Base-by-base conservation (phyloP, 2,888 invertebrate genomes). In the Zhuqinia jingwanae region DNA sequence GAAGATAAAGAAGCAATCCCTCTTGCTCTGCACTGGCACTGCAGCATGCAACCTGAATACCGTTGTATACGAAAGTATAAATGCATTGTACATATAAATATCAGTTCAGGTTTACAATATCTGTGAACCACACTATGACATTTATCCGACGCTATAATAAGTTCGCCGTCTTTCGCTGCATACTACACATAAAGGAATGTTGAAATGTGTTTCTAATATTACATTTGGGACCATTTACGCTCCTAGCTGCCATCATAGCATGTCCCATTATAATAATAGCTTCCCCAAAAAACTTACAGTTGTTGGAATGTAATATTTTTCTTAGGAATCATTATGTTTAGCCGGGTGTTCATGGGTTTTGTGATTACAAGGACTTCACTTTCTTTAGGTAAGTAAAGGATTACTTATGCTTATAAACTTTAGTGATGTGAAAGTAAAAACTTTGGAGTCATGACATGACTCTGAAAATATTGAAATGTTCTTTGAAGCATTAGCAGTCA, bases 181-280 rank as follows among this genome's bases (percentile, higher is more conserved):
- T n/a, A n/a, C n/a, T n/a, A 60, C 11, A 53, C n/a, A n/a, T 0
- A 36, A 56, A 1, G 56, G 42, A 20, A 20, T 42, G 20, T 45
- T 45, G 13, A 17, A 10, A 11, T 20, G 45, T 22, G 45, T 68
- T 45, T 45, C 68, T 11, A 45, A 68, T 15, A 68, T 47, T 56
- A 70, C 82, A 47, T 82, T 50, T 36, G 82, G 75, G 82, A 82
- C 53, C 60, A 82, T 82, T 82, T 73, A 81, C 73, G 22, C 70
- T 42, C n/a, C n/a, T n/a, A n/a, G n/a, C n/a, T n/a, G 58, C 27
- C 22, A 73, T 81, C 36, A 80, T 68, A 36, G 50, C 47, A 36
- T 80, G 6, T 80, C n/a, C 42, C 50, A 80, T 80, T 81, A 60
- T 30, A 58, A 70, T 73, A 81, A 81, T 68, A 68, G 60, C 81